Percentiles rank a stretch among this genome's conserved stretches.
Evolutionary conservation across 2,797 vertebrate species (phyloP).

Genomic region (Pangasius mekongensis): DNA sequence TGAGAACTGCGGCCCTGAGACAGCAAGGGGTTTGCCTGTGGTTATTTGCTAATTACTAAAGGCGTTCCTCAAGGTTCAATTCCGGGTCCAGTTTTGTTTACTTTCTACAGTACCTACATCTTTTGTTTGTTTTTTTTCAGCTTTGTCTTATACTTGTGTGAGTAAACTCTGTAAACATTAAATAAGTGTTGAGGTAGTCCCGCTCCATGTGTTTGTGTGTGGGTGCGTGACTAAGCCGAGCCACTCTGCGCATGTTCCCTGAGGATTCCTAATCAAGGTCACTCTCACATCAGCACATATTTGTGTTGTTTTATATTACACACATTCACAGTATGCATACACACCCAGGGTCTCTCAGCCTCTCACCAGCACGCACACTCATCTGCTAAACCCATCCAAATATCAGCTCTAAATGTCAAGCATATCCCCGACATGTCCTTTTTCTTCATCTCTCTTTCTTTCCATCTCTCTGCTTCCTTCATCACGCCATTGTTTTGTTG

Average conservation of each 20-base stretch:
- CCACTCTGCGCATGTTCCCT: slow-evolving; percentile 22
- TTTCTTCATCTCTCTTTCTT: slow-evolving; percentile 35
- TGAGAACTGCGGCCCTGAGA: neutral
- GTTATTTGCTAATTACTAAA: neutral
- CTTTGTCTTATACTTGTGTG: neutral
- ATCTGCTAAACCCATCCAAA: slow-evolving; percentile 4
- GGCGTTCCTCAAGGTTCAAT: neutral
- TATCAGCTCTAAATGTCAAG: slow-evolving; percentile 29
- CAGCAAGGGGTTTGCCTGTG: neutral
- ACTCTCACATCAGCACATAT: slow-evolving; percentile 40
- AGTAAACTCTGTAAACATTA: neutral
- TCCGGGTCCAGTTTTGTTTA: neutral
- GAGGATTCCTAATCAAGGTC: slow-evolving; percentile 54
- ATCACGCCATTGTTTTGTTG: slow-evolving; percentile 24
- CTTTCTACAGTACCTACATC: neutral
- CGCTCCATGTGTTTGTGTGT: neutral
- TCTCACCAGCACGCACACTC: neutral
- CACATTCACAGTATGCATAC: neutral
- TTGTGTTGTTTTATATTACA: slow-evolving; percentile 2
- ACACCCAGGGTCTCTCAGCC: neutral
- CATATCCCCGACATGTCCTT: neutral
- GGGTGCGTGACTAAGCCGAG: neutral
- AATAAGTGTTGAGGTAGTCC: neutral
- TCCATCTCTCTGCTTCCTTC: slow-evolving; percentile 11
- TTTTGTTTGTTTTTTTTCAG: neutral